Conservation (phyloP, 2,113 vertebrate species). For the Misgurnus anguillicaudatus region DNA sequence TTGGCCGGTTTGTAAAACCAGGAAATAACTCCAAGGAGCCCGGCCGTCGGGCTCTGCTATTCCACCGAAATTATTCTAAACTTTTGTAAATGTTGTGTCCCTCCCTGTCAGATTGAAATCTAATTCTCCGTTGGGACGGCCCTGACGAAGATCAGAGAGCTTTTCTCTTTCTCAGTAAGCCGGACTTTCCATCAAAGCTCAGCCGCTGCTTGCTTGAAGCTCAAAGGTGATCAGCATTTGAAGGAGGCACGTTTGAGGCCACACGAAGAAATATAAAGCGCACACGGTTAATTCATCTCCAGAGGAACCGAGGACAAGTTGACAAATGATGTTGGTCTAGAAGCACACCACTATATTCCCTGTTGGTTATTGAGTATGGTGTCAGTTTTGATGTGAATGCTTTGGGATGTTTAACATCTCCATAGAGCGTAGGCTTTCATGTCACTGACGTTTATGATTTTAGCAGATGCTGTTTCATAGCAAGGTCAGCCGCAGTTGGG, state of each 20-base stretch:
- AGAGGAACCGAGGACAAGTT: neutral
- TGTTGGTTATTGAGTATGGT: neutral
- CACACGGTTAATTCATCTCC: conserved; percentile 45
- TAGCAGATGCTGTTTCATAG: conserved; percentile 21
- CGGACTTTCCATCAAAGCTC: conserved; percentile 44
- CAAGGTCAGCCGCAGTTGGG: neutral
- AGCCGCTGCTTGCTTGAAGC: conserved; percentile 18
- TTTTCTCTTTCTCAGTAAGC: conserved; percentile 27
- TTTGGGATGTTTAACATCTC: conserved; percentile 4
- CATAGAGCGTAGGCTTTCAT: neutral
- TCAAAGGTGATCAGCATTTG: conserved; percentile 20
- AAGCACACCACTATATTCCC: conserved; percentile 7
- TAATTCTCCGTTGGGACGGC: conserved; percentile 40
- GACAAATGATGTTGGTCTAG: conserved; percentile 22
- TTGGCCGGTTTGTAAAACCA: conserved; percentile 14
- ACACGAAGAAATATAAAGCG: conserved; percentile 26
- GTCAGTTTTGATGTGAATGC: conserved; percentile 19
- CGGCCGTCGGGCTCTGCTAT: conserved; percentile 36
- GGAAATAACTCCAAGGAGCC: conserved; percentile 32
- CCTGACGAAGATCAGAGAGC: conserved; percentile 40
- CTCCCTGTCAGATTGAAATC: conserved; percentile 49
- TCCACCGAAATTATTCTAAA: conserved; percentile 39
- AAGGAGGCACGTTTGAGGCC: neutral
- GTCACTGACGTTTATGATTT: conserved; percentile 10
- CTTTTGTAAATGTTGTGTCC: conserved; percentile 47